Base-by-base conservation (phyloP, 2,113 vertebrate species). In the Guaruba guarouba region DNA sequence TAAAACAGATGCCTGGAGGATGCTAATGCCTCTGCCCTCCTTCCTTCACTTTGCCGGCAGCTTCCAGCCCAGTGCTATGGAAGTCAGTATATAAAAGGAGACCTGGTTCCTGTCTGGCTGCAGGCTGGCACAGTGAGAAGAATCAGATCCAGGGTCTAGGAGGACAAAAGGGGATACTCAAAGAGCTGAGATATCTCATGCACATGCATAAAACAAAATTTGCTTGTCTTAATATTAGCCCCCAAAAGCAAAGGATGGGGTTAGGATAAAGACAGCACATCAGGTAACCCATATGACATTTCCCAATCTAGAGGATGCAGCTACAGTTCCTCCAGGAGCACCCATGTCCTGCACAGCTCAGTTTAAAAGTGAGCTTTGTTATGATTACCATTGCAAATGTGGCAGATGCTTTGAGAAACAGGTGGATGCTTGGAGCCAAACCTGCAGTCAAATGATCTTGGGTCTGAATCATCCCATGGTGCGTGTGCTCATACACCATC, bases 401-500 rank as follows among this genome's bases (percentile, higher is more conserved):
- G 49, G 25, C 16, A 14, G 39, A 25, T 25, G 11, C 5, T 3
- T 2, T 39, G 49, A 76, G 62, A 17, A 49, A 22, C 5, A 11
- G 27, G 18, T 2, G 23, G 8, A 31, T 73, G 33, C 25, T 59
- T 27, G 46, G 28, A 81, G 69, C 31, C 19, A 33, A 46, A 74
- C 5, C 27, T 74, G 67, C 39, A 52, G 23, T 41, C 9, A 3
- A 0, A 20, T 9, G 27, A 29, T 12, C 33, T 54, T 61, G 2
- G 0, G 6, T 31, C 35, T 8, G 11, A 88, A 25, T 9, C 33
- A 39, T 8, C 2, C 18, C 29, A 12, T 0, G 3, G 29, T 11
- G 5, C 78, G 35, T 7, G 4, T 19, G 7, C 43, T 85, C 4
- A 10, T 17, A 15, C 23, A 28, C 23, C 0, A 0, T 28, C 2